A percentile compares a stretch with the other conserved stretches of the same genome.
Evolutionary conservation across 2,113 vertebrate species (phyloP).

Genomic region (Xenus cinereus): DNA sequence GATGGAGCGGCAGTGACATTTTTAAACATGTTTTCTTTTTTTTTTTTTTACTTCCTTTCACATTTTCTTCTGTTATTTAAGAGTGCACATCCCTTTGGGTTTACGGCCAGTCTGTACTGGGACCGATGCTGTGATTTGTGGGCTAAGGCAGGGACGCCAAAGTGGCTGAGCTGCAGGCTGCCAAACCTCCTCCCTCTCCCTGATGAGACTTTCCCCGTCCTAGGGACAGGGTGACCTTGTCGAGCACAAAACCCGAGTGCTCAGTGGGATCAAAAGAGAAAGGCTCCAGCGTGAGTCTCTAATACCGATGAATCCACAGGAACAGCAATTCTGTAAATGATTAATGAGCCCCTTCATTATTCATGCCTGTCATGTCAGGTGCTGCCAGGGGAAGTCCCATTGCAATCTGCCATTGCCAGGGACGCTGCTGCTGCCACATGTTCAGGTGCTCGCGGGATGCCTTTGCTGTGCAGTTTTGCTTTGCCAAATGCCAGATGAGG

Average conservation of each 20-base stretch:
- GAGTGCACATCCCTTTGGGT: accelerated
- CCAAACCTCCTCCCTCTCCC: neutral
- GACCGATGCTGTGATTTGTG: neutral
- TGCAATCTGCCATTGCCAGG: neutral
- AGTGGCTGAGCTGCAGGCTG: neutral
- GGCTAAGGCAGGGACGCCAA: neutral
- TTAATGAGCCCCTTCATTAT: constrained; percentile 42
- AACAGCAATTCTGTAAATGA: constrained; percentile 36
- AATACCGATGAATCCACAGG: neutral
- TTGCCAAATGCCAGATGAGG: neutral
- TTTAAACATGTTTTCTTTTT: neutral
- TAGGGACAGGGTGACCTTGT: neutral
- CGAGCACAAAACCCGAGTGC: neutral
- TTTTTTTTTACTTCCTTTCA: neutral
- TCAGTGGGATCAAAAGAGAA: neutral
- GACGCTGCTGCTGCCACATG: neutral
- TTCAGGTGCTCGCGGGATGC: neutral
- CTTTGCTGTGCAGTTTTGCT: neutral
- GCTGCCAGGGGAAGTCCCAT: neutral
- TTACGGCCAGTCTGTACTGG: accelerated
- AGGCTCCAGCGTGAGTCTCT: neutral
- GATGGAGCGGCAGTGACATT: neutral
- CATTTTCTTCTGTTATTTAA: neutral
- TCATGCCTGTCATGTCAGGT: neutral
- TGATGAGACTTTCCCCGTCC: neutral